phyloP scores from a whole-genome alignment of 2,797 vertebrate species.

The Dermochelys coriacea region DNA sequence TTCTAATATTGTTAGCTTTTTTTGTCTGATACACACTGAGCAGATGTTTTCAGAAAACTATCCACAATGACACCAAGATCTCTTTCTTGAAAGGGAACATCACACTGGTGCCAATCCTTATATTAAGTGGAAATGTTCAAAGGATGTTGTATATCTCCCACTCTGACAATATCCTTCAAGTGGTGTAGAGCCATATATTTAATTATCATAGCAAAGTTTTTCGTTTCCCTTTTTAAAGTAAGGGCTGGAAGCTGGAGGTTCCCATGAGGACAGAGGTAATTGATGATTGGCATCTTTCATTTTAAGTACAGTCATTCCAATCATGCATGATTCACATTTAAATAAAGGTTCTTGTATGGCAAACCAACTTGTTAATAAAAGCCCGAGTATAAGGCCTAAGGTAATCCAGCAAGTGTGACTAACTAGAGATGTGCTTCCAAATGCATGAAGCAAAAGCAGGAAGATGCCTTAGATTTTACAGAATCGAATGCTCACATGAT shows the following conservation, averaged over 20 bases:
- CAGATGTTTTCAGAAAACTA: background rate
- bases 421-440: slow-evolving; percentile 60
- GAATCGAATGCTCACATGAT: slow-evolving; percentile 15
- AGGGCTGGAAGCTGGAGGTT: slow-evolving; percentile 25
- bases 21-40: background rate
- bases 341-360: slow-evolving; percentile 63
- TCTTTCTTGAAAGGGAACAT: background rate
- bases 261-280: accelerated
- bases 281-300: slow-evolving; percentile 37
- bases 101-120: background rate
- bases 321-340: slow-evolving; percentile 49
- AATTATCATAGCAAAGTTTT: background rate
- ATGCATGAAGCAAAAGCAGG: background rate
- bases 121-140: background rate
- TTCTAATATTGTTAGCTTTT: background rate
- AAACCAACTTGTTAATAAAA: slow-evolving; percentile 71
- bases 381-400: slow-evolving; percentile 51
- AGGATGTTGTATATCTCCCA: background rate
- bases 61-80: background rate
- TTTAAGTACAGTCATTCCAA: slow-evolving; percentile 15
- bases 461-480: slow-evolving; percentile 55
- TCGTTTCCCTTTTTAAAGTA: slow-evolving; percentile 20
- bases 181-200: background rate
- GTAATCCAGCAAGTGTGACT: slow-evolving; percentile 63
- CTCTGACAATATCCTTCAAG: accelerated